Conservation (phyloP, 1,140 invertebrate species). For the Drosophila simulans region DNA sequence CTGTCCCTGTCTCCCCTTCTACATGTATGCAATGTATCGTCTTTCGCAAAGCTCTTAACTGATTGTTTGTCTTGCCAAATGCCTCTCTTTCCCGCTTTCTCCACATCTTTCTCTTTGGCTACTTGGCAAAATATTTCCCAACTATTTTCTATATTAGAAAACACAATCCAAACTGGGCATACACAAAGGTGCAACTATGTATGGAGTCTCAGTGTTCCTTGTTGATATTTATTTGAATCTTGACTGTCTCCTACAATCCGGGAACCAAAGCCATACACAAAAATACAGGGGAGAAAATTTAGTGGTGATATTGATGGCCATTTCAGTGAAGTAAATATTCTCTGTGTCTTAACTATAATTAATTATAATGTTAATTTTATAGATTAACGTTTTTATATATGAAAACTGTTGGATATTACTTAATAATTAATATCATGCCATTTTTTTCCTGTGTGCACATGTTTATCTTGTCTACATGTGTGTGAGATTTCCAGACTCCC, state of each 20-base stretch:
- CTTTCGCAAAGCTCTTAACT: slow-evolving; percentile 76
- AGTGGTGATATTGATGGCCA: too few relatives aligned
- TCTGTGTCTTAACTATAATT: too few relatives aligned
- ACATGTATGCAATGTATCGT: slow-evolving; percentile 43
- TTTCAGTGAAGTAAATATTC: too few relatives aligned
- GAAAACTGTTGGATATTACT: too few relatives aligned
- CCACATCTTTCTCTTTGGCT: slow-evolving; percentile 52
- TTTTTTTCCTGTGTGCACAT: slow-evolving; percentile 8
- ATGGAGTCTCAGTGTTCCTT: slow-evolving; percentile 47
- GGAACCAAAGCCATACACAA: slow-evolving; percentile 12
- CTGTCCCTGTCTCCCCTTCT: slow-evolving; percentile 23
- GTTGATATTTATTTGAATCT: slow-evolving; percentile 82
- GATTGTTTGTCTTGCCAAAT: slow-evolving; percentile 82
- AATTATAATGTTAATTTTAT: too few relatives aligned
- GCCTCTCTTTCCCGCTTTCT: slow-evolving; percentile 48
- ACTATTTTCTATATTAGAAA: slow-evolving; percentile 83
- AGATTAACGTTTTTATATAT: too few relatives aligned
- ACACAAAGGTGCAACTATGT: slow-evolving; percentile 67
- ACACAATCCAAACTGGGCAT: slow-evolving; percentile 66
- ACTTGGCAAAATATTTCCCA: slow-evolving; percentile 79
- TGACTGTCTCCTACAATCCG: slow-evolving; percentile 71
- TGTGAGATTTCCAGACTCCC: slow-evolving; percentile 25
- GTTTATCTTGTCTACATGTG: slow-evolving; percentile 51
- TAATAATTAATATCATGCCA: neutral
- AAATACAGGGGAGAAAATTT: slow-evolving; percentile 8